These are phyloP conservation scores for Pitta sordida DNA, from an alignment of 2,113 vertebrate genomes.

Conservation along the genomic window DNA sequence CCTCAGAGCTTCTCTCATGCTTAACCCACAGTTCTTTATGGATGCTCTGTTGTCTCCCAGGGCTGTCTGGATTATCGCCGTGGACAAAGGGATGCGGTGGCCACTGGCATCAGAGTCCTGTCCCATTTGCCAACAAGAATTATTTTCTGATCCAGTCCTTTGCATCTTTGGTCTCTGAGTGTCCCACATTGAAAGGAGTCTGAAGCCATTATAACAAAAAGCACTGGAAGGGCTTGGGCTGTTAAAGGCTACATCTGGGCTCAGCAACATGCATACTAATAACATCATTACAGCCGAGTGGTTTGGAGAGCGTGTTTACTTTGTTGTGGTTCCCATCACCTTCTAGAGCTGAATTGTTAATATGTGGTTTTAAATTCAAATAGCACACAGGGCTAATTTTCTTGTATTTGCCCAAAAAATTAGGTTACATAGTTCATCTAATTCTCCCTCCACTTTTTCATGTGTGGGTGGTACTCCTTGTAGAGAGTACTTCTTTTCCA, in stretches of 20 bases:
- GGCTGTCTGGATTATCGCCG: conserved; percentile 66
- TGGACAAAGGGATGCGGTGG: conserved; percentile 72
- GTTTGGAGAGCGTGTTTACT: conserved; percentile 90
- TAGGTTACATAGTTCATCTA: conserved; percentile 88
- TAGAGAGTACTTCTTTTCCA: conserved; percentile 88
- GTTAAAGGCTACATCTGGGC: conserved; percentile 93
- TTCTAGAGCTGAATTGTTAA: conserved; percentile 87
- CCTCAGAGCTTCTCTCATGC: neutral
- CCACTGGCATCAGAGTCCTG: conserved; percentile 70
- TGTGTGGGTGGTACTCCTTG: conserved; percentile 88
- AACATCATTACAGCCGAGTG: conserved; percentile 90
- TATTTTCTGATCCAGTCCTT: conserved; percentile 75
- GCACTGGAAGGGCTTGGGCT: conserved; percentile 84
- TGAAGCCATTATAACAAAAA: conserved; percentile 86
- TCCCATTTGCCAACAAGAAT: conserved; percentile 79
- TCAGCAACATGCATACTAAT: conserved; percentile 96
- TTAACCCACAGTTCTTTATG: neutral
- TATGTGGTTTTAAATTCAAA: conserved; percentile 91
- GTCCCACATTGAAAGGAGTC: conserved; percentile 79
- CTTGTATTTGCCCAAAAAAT: conserved; percentile 91
- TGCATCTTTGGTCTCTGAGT: conserved; percentile 69
- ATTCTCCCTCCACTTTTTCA: conserved; percentile 84
- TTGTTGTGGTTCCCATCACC: conserved; percentile 89
- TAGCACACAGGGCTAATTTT: conserved; percentile 91
- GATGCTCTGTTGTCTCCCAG: conserved; percentile 72